Conservation (phyloP, 1,140 invertebrate genomes). For the Dreissena rostriformis region DNA sequence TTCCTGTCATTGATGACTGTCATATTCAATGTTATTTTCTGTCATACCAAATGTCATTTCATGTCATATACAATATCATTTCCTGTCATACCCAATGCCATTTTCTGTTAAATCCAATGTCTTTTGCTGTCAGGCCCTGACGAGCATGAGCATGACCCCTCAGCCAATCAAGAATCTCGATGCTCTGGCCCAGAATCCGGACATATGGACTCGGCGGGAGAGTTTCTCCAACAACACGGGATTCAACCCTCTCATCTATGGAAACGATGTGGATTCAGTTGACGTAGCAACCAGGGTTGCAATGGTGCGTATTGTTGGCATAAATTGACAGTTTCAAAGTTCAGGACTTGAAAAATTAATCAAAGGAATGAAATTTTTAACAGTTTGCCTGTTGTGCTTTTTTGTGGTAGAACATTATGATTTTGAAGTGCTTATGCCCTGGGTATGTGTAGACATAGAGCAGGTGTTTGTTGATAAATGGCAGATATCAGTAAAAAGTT, state of each 20-base stretch:
- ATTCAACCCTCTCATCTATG: slow-evolving; percentile 95
- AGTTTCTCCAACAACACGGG: slow-evolving; percentile 82
- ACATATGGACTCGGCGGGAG: slow-evolving; percentile 77
- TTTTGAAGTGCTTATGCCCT: no score
- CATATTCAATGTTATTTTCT: no score
- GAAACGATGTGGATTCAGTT: slow-evolving; percentile 98
- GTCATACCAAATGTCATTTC: no score
- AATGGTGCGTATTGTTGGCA: slow-evolving; percentile 87
- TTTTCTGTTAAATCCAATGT: no score
- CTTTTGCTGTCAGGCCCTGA: slow-evolving; percentile 79
- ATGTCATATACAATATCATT: no score
- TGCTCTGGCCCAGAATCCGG: slow-evolving; percentile 79
- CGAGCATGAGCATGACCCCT: slow-evolving; percentile 83
- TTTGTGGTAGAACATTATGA: no score
- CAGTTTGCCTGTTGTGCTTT: no score
- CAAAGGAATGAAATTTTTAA: not conserved
- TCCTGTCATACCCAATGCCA: no score
- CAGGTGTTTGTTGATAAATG: no score
- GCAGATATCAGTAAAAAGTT: no score
- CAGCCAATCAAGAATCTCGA: slow-evolving; percentile 83
- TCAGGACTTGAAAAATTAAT: not conserved
- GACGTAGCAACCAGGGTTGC: slow-evolving; percentile 99
- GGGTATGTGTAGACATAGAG: no score
- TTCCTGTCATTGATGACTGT: no score
- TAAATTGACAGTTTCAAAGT: not conserved